These are phyloP conservation scores for Marcusenius ussheri DNA, from an alignment of 2,113 vertebrate species.

Conservation along the genomic window DNA sequence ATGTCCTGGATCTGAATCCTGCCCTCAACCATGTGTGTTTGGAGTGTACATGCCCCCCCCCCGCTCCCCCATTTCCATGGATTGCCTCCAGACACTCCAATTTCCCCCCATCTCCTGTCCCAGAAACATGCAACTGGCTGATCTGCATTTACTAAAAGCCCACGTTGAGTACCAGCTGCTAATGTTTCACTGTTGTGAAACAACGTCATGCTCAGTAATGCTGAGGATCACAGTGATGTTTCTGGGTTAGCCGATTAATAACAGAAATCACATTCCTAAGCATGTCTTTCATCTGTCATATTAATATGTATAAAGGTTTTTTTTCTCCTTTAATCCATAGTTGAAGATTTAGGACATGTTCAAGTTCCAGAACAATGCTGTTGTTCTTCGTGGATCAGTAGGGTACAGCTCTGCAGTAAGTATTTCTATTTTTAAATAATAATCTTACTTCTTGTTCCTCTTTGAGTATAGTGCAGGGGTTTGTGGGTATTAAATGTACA, in stretches of 20 bases:
- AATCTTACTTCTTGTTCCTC: not conserved
- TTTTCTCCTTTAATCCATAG: constrained; percentile 25
- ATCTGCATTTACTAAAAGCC: not conserved
- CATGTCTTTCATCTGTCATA: constrained; percentile 30
- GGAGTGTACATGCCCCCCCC: not conserved
- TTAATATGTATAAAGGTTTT: constrained; percentile 34
- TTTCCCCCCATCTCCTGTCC: not conserved
- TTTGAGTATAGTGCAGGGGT: not conserved
- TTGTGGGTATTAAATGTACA: not conserved
- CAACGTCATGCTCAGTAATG: not conserved
- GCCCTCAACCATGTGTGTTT: not conserved
- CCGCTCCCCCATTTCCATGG: not conserved
- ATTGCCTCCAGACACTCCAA: not conserved
- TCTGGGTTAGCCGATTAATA: not conserved
- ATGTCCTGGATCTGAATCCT: not conserved
- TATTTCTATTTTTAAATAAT: not conserved
- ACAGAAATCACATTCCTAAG: constrained; percentile 1
- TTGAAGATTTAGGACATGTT: constrained; percentile 10
- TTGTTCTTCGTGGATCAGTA: not conserved
- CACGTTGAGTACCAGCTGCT: not conserved
- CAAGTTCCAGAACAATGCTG: constrained; percentile 27
- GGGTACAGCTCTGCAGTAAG: not conserved
- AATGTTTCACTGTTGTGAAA: not conserved
- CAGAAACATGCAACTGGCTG: not conserved
- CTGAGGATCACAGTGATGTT: constrained; percentile 7